Percentiles rank a stretch among this genome's conserved stretches.
Conservation (phyloP, 2,888 invertebrate genomes). For the Dicyrtomina minuta region DNA sequence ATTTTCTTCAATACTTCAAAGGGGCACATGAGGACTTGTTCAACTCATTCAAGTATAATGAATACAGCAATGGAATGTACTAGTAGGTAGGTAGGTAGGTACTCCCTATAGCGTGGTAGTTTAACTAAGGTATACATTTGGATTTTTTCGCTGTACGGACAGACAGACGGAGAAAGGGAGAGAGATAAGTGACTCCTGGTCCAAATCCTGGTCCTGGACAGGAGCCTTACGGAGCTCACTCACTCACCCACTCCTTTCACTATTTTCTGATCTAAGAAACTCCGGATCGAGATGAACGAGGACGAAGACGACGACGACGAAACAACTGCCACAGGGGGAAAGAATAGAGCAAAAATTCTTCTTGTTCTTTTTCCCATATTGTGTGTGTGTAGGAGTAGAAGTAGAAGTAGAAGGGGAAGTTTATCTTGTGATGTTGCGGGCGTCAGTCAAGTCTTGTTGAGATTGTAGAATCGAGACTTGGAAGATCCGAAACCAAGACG, state of each 20-base stretch:
- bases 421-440: conserved; percentile 25
- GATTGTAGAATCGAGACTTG: neutral
- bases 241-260: conserved; percentile 6
- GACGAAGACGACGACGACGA: neutral
- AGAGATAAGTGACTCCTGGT: too few relatives aligned
- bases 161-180: too few relatives aligned
- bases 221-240: too few relatives aligned
- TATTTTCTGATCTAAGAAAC: conserved; percentile 1
- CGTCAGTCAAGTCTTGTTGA: conserved; percentile 22
- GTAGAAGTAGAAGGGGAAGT: conserved; percentile 26
- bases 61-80: neutral
- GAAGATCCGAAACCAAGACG: too few relatives aligned
- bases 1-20: too few relatives aligned
- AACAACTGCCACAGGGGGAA: neutral
- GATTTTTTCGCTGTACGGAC: neutral
- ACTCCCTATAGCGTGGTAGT: too few relatives aligned
- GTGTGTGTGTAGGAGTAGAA: too few relatives aligned
- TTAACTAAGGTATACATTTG: neutral
- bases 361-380: neutral
- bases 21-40: too few relatives aligned
- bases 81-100: too few relatives aligned
- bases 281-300: neutral
- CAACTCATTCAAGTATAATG: too few relatives aligned
- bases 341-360: conserved; percentile 6
- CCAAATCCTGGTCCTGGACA: too few relatives aligned